Conservation (phyloP, 2,888 invertebrate species). For the Andrena fulva region DNA sequence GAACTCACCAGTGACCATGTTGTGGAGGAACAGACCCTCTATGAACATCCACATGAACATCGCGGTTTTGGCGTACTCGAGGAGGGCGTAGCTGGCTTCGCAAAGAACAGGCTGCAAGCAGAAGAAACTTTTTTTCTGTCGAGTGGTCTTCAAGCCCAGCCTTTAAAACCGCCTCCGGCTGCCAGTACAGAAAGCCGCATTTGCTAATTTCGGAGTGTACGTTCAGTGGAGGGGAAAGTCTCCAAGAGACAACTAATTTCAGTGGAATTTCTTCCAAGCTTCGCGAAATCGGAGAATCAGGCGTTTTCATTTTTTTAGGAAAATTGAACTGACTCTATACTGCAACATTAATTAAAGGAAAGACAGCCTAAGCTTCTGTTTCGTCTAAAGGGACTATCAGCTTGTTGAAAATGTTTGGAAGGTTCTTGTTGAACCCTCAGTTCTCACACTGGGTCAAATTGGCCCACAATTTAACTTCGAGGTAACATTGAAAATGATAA, state of each 20-base stretch:
- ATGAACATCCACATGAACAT: conserved; percentile 99
- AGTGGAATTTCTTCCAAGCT: not conserved
- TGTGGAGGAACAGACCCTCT: conserved; percentile 95
- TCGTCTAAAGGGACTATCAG: too few species aligned
- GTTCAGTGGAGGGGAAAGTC: not conserved
- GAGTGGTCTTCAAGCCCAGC: not conserved
- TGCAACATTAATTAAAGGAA: too few species aligned
- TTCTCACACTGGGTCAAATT: too few species aligned
- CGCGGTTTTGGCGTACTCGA: conserved; percentile 95
- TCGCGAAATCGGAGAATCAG: not conserved
- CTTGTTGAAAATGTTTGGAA: too few species aligned
- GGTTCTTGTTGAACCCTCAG: too few species aligned
- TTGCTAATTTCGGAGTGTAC: conserved; percentile 5
- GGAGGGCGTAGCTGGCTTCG: conserved; percentile 90
- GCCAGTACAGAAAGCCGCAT: not conserved
- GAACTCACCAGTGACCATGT: conserved; percentile 89
- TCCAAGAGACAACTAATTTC: not conserved
- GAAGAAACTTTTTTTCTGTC: conserved; percentile 4
- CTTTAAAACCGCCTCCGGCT: not conserved
- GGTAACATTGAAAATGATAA: too few species aligned
- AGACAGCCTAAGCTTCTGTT: too few species aligned
- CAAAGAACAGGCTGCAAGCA: conserved; percentile 90
- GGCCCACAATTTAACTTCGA: too few species aligned
- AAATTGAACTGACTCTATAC: too few species aligned
- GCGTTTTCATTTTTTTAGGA: not conserved